Evolutionary conservation across 64 coral and sea anemone genomes (phyloP), one percentile per base, ranked within the genome.

Genomic region (Pocillopora damicornis): DNA sequence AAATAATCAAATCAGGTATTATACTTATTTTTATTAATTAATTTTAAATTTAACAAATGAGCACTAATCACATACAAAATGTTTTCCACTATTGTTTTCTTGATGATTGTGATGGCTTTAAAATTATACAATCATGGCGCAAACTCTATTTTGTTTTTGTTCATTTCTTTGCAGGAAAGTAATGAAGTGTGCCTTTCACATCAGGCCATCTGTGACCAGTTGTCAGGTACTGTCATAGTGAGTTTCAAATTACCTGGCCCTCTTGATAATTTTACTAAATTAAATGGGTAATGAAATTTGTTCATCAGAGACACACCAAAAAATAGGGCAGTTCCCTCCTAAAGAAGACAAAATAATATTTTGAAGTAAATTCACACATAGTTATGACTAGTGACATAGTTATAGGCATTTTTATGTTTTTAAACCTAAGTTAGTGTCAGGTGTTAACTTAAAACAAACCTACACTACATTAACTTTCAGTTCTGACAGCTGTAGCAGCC

Each of bases 401-500:
- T 30, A 30, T 30, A 30, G 30, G 30, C 30, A 30, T 30, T 30
- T 0, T 30, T 30, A 30, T 30, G 30, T 30, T 30, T 30, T 30
- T 30, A 30, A 30, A 30, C 30, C 30, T 30, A 30, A 30, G 30
- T 30, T 30, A 30, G 30, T 30, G 30, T 30, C 30, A 30, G 30
- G 30, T 30, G 30, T 22, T 67, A 6, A 67, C 22, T 67, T 18
- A 7, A 20, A 20, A 11, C 1, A 58, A 13, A 26, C 71, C 12
- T 14, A 20, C 14, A 11, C 0, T 80, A 59, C 20, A 25, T 71
- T 9, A 62, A 56, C 35, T 64, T 94, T 11, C 78, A 99, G 97
- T 88, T 76, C 71, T 99, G 20, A 95, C 93, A 79, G 91, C 86
- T 63, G 75, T 82, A 25, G 97, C 94, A 18, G n/a, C 77, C 30